Conservation (phyloP, 2,113 vertebrate species). For the Corapipo altera region DNA sequence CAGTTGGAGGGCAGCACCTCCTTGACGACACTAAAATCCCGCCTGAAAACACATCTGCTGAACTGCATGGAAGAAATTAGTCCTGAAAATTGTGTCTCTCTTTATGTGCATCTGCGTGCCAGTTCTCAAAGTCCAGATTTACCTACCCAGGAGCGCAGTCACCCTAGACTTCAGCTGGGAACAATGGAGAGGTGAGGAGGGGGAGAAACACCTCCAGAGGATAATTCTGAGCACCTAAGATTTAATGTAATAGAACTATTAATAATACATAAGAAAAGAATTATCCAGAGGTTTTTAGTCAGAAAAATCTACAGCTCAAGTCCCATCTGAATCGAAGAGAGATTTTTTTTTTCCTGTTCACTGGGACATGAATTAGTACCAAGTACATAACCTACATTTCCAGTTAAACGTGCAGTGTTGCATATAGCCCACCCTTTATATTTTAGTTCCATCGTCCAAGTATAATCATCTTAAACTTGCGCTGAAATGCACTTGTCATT, state of each 20-base stretch:
- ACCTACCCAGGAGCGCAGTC: constrained; percentile 9
- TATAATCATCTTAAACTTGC: constrained; percentile 7
- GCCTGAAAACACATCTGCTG: constrained; percentile 43
- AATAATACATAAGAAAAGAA: constrained; percentile 65
- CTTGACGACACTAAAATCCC: constrained; percentile 9
- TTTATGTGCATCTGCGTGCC: background rate
- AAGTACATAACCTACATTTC: constrained; percentile 62
- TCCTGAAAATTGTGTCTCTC: background rate
- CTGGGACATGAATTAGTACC: constrained; percentile 52
- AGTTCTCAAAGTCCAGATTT: background rate
- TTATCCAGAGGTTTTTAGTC: constrained; percentile 55
- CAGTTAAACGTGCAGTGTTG: constrained; percentile 3
- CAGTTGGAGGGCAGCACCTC: constrained; percentile 36
- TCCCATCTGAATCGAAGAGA: background rate
- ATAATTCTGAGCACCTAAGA: constrained; percentile 53
- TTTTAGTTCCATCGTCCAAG: constrained; percentile 13
- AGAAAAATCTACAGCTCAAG: constrained; percentile 58
- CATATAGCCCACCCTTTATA: background rate
- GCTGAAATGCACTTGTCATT: constrained; percentile 36
- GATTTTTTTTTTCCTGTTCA: background rate
- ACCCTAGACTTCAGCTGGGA: background rate
- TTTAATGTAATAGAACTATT: constrained; percentile 66
- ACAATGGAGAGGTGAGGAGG: background rate
- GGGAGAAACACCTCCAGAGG: constrained; percentile 1
- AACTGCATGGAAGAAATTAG: constrained; percentile 13